Evolutionary conservation across 2,113 vertebrate genomes (phyloP).

Genomic region (Rhipidura dahli): DNA sequence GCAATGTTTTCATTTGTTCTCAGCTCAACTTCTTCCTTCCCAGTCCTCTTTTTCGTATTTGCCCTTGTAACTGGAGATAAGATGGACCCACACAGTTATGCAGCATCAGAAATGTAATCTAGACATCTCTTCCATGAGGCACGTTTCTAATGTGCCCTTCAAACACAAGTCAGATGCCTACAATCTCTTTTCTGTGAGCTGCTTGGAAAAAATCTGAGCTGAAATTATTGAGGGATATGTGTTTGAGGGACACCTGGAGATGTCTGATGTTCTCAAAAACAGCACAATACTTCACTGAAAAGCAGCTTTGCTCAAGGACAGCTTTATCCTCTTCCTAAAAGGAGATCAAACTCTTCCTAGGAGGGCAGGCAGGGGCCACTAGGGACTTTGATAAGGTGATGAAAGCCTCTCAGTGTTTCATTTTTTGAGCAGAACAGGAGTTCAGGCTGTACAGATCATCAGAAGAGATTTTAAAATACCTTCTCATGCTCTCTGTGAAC

Average conservation of each 20-base stretch:
- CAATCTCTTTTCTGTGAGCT: not conserved
- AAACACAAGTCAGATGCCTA: not conserved
- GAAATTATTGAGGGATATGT: conserved; percentile 19
- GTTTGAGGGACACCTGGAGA: conserved; percentile 16
- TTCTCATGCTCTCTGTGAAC: conserved; percentile 24
- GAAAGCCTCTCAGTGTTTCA: not conserved
- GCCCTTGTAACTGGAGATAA: conserved; percentile 36
- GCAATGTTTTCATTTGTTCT: not conserved
- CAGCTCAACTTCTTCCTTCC: not conserved
- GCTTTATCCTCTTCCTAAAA: conserved; percentile 23
- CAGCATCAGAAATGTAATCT: conserved; percentile 30
- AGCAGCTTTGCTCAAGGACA: conserved; percentile 23
- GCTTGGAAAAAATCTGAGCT: not conserved
- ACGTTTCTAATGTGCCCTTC: not conserved
- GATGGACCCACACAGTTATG: not conserved
- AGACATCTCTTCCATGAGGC: not conserved
- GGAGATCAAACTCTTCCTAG: conserved; percentile 9
- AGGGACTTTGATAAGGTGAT: conserved; percentile 27
- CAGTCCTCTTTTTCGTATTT: not conserved
- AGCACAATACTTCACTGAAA: not conserved
- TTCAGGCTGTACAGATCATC: conserved; percentile 3
- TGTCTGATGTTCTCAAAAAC: conserved; percentile 8
- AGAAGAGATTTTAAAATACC: conserved; percentile 14
- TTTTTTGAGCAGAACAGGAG: not conserved
- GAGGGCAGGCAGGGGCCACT: not conserved